phyloP scores from a whole-genome alignment of 2,113 vertebrate species.

The Thermophis baileyi region DNA sequence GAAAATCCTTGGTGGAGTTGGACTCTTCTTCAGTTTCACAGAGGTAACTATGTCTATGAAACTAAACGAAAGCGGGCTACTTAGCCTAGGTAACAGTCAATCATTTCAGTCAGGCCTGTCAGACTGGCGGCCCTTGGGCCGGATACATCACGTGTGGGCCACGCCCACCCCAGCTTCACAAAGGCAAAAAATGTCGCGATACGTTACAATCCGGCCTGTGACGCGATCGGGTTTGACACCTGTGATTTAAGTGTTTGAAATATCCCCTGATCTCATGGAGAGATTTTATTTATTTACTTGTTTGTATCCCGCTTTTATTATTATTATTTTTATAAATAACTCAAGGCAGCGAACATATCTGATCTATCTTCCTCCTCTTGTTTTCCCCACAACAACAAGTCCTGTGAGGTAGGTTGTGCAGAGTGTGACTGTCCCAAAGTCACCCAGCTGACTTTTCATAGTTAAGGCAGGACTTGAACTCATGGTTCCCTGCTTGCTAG shows the following conservation, averaged over 20 bases:
- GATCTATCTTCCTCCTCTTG: background rate
- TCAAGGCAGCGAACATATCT: background rate
- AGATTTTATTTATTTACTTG: background rate
- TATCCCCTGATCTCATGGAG: background rate
- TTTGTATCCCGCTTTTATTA: background rate
- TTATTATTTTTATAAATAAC: background rate
- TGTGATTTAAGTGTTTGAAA: background rate
- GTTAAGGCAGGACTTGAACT: background rate
- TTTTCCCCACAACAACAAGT: background rate
- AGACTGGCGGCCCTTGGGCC: no score
- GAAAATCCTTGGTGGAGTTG: slow-evolving; percentile 89
- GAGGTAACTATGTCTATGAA: slow-evolving; percentile 71
- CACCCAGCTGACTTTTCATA: background rate
- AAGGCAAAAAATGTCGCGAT: no score
- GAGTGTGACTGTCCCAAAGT: background rate
- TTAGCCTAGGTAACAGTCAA: background rate
- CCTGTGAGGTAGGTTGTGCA: background rate
- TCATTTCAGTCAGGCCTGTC: background rate
- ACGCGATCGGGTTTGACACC: no score
- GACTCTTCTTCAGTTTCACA: slow-evolving; percentile 94
- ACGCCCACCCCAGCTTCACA: no score
- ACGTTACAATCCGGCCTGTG: no score
- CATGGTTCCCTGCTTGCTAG: background rate
- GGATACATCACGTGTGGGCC: no score
- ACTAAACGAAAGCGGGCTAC: background rate